Conservation (phyloP, 2,888 invertebrate genomes). For the Eupithecia tripunctaria region DNA sequence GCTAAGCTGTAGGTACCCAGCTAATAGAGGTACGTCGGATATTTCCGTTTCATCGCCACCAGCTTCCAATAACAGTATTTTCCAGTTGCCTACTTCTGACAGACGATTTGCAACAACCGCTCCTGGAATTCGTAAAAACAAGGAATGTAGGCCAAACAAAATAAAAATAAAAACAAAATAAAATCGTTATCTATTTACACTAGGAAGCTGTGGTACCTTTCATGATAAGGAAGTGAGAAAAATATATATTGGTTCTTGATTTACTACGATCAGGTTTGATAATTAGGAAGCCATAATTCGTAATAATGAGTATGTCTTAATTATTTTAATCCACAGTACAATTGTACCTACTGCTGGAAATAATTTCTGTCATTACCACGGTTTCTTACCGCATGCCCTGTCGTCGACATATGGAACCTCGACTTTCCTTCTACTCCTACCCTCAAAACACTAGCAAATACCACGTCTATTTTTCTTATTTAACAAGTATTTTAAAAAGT, state of each 20-base stretch:
- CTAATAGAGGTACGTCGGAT: constrained; percentile 94
- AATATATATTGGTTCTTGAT: neutral
- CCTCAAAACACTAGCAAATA: neutral
- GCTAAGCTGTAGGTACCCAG: constrained; percentile 93
- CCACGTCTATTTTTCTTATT: too few relatives aligned
- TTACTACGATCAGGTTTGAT: too few relatives aligned
- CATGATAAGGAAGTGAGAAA: neutral
- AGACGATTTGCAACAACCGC: constrained; percentile 93
- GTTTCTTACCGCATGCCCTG: neutral
- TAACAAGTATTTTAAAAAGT: neutral
- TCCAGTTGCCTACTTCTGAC: constrained; percentile 91
- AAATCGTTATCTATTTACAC: neutral
- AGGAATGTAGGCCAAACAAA: neutral
- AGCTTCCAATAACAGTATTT: constrained; percentile 92
- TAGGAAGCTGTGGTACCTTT: too few relatives aligned
- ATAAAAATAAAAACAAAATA: neutral
- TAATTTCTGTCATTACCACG: neutral
- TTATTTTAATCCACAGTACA: neutral
- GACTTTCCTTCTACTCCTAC: neutral
- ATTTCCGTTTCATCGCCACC: constrained; percentile 96
- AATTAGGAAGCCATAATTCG: too few relatives aligned
- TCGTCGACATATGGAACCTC: neutral
- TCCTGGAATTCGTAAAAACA: constrained; percentile 75
- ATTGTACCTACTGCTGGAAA: neutral
- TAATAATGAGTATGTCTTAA: too few relatives aligned